Percentiles rank a stretch among this genome's conserved stretches.
Evolutionary conservation across 2,797 vertebrate genomes (phyloP).

Genomic region (Sebastiscus tertius): DNA sequence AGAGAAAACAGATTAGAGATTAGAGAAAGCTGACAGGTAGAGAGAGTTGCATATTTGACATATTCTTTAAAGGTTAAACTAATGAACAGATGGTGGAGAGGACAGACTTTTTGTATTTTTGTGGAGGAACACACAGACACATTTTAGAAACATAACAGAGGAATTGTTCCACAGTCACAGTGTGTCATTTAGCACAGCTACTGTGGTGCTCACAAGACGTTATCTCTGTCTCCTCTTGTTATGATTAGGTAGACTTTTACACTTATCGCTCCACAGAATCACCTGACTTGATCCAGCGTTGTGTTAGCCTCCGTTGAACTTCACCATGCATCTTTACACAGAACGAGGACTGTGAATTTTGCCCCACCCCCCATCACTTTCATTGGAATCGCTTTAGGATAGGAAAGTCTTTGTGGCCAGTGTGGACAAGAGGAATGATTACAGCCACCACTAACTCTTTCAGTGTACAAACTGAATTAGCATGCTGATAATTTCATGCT

Average conservation of each 20-base stretch:
- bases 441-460: background rate
- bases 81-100: conserved; percentile 11
- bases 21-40: background rate
- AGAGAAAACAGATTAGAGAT: conserved; percentile 10
- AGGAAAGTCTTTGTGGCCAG: background rate
- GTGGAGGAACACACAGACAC: background rate
- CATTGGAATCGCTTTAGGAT: background rate
- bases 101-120: background rate
- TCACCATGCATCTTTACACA: background rate
- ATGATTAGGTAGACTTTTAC: background rate
- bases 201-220: background rate
- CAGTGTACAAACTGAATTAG: background rate
- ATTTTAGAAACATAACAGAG: background rate
- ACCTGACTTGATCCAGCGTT: background rate
- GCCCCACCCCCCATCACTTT: background rate
- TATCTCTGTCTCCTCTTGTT: background rate
- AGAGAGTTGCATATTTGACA: background rate
- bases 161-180: background rate
- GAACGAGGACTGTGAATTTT: background rate
- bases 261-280: background rate
- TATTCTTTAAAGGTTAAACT: background rate
- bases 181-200: background rate
- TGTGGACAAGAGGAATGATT: background rate
- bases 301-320: background rate
- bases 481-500: background rate